Conservation (phyloP, 1,140 invertebrate genomes). For the Pinna nobilis region DNA sequence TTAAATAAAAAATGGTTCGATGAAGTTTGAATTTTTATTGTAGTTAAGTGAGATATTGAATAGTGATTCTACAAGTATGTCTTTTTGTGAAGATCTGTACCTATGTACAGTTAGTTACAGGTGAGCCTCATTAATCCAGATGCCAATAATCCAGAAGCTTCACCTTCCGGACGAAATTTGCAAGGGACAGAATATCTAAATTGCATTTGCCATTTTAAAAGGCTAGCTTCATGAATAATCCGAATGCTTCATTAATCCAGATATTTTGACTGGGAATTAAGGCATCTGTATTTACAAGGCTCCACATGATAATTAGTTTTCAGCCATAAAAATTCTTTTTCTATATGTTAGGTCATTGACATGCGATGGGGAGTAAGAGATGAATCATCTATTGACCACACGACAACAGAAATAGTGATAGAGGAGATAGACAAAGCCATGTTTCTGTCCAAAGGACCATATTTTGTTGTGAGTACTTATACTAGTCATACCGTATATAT, state of each 20-base stretch:
- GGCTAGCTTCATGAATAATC: neutral
- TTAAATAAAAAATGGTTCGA: too few species aligned
- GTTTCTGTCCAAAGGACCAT: constrained; percentile 61
- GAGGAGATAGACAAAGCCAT: constrained; percentile 59
- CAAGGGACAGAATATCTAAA: too few species aligned
- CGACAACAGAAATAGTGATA: constrained; percentile 57
- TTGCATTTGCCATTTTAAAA: too few species aligned
- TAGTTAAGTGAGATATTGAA: too few species aligned
- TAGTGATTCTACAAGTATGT: neutral
- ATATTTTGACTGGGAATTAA: neutral
- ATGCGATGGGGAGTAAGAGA: constrained; percentile 68
- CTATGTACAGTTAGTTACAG: neutral
- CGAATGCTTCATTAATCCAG: too few species aligned
- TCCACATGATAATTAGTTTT: neutral
- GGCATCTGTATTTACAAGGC: neutral
- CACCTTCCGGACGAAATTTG: too few species aligned
- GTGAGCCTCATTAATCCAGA: too few species aligned
- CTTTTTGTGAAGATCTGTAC: too few species aligned
- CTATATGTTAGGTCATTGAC: constrained; percentile 56
- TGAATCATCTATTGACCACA: constrained; percentile 59
- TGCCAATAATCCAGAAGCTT: too few species aligned
- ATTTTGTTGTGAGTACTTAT: constrained; percentile 63
- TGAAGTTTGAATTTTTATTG: too few species aligned
- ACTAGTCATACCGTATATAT: neutral
- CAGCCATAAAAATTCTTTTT: neutral